Evolutionary conservation across 2,888 invertebrate species (phyloP), one percentile per base, ranked within the genome.

Genomic region (Tiliacea aurago): DNA sequence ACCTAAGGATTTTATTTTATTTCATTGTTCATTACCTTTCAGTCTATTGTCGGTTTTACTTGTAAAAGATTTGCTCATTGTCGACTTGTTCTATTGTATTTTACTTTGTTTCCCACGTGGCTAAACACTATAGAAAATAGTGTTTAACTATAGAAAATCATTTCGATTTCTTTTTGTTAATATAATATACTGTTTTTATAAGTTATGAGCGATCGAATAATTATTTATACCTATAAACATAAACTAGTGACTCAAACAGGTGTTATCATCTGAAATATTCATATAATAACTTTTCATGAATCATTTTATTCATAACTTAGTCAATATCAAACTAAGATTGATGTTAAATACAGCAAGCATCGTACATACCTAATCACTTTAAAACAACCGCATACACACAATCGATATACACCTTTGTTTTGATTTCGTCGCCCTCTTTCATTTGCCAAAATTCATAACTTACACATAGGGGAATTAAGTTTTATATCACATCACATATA

Each of bases 371-470:
- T 84, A 83, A 86, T 81, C 83, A 78, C 79, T 87, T 87, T 80
- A 84, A 89, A 91, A 89, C 90, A 91, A 90, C 89, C 90, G 90
- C 90, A 90, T 90, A 88, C 91, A 88, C 89, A 87, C 84, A 94
- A 95, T 95, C 95, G 88, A 94, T 94, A 91, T 87, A 93, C 92
- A 93, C 93, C 90, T 94, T 93, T 94, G 94, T 94, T 94, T 94
- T 95, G 91, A 89, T 92, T 91, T 87, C 82, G 77, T 83, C 88
- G 84, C 85, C 86, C 84, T 88, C 86, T 78, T 89, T 85, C 80
- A 80, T 83, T 87, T 88, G 86, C 84, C 84, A 84, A 91, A 86
- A 73, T 83, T 86, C 78, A 77, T 78, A 56, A 84, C 76, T 53
- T 70, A 80, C 81, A 79, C 83, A 55, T 74, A 74, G n/a, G 66